Evolutionary conservation across 1,140 invertebrate species (phyloP).

Genomic region (Calosoma granatense): DNA sequence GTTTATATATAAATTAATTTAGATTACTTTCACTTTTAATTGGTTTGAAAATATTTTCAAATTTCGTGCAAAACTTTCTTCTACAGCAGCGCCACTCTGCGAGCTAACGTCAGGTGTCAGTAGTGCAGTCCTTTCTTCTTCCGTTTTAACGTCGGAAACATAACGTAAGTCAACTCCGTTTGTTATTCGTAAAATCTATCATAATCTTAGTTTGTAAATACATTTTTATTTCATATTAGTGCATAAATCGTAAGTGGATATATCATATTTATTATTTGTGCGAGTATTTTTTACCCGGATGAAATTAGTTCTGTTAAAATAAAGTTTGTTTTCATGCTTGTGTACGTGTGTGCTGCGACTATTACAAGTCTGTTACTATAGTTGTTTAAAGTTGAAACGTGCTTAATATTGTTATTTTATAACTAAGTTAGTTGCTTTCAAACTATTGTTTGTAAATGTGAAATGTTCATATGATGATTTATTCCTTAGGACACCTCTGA

Average conservation of each 20-base stretch:
- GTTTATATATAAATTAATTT: background rate
- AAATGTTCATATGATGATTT: background rate
- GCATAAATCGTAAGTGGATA: background rate
- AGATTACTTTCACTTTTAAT: background rate
- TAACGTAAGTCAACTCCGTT: background rate
- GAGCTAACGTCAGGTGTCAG: conserved; percentile 19
- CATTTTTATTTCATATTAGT: background rate
- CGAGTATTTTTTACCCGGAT: background rate
- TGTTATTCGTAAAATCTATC: background rate
- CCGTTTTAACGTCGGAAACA: conserved; percentile 21
- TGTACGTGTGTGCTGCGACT: background rate
- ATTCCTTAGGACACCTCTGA: conserved; percentile 11
- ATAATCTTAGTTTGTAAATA: background rate
- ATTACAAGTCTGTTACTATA: too few species aligned
- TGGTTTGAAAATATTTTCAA: background rate
- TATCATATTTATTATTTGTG: background rate
- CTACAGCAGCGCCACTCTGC: too few species aligned
- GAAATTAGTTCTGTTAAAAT: background rate
- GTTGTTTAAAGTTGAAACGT: too few species aligned
- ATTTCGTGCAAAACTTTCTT: too few species aligned
- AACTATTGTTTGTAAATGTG: background rate
- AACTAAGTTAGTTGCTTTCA: background rate
- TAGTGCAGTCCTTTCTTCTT: conserved; percentile 19
- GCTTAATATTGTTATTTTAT: background rate
- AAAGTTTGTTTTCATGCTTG: conserved; percentile 1